phyloP scores from a whole-genome alignment of 2,113 vertebrate species.

The Trogon surrucura region DNA sequence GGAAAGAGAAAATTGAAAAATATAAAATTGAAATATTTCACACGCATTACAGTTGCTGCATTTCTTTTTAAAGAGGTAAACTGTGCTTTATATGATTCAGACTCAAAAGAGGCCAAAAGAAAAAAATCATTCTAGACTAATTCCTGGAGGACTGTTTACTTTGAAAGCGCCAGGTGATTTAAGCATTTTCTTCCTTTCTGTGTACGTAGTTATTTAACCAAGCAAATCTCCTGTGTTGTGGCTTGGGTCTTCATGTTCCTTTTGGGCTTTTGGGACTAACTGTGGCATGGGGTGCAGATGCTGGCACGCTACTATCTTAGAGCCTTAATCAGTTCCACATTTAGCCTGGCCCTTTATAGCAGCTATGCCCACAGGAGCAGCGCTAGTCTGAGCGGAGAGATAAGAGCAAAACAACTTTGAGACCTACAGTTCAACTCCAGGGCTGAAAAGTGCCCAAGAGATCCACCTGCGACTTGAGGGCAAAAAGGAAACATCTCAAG shows the following conservation, averaged over 20 bases:
- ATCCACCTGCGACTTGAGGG: neutral
- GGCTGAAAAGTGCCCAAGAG: neutral
- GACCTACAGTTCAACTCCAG: neutral
- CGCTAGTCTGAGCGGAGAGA: neutral
- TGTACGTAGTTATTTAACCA: neutral
- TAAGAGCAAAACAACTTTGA: neutral
- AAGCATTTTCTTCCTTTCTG: neutral
- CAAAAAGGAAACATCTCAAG: neutral
- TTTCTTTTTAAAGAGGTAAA: neutral
- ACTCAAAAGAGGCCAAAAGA: neutral
- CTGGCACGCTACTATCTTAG: neutral
- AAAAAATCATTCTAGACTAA: neutral
- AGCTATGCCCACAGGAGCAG: neutral
- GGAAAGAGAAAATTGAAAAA: constrained; percentile 16
- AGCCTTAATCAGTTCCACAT: constrained; percentile 30
- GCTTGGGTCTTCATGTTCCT: neutral
- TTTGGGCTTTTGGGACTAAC: neutral
- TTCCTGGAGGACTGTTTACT: neutral
- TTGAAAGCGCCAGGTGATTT: neutral
- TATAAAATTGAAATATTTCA: neutral
- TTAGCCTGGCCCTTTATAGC: constrained; percentile 18
- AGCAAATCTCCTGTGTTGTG: neutral
- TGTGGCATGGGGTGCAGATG: neutral
- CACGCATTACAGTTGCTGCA: neutral
- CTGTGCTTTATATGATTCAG: neutral